Percentiles rank a stretch among this genome's conserved stretches.
Evolutionary conservation across 2,888 invertebrate genomes (phyloP).

Genomic region (Pocota personata): DNA sequence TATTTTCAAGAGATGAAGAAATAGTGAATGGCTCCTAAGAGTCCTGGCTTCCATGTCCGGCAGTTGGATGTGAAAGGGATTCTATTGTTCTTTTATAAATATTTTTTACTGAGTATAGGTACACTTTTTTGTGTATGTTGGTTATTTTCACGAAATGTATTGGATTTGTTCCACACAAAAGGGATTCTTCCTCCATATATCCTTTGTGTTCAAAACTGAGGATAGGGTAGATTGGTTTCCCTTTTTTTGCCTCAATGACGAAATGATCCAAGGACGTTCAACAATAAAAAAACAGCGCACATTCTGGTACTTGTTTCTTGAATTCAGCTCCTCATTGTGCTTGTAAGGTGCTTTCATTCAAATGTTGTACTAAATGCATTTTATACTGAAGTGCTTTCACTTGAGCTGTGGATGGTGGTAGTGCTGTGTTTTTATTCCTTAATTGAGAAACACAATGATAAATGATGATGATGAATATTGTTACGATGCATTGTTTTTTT

Average conservation of each 20-base stretch:
- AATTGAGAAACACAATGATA: constrained; percentile 28
- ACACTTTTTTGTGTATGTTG: neutral
- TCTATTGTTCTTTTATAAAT: constrained; percentile 41
- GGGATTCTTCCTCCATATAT: neutral
- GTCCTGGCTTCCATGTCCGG: constrained; percentile 14
- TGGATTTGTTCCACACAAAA: neutral
- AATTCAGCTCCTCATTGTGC: constrained; percentile 18
- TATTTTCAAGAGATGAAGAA: constrained; percentile 6
- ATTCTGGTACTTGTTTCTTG: neutral
- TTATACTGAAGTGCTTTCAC: constrained; percentile 32
- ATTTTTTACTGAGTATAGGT: constrained; percentile 39
- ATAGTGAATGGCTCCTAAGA: constrained; percentile 49
- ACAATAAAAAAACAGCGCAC: constrained; percentile 16
- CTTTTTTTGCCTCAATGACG: neutral
- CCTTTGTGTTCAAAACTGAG: neutral
- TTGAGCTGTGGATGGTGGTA: constrained; percentile 15
- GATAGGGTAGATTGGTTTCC: neutral
- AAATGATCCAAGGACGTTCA: constrained; percentile 40
- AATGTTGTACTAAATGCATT: constrained; percentile 57
- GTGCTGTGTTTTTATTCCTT: constrained; percentile 21
- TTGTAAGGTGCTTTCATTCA: constrained; percentile 17
- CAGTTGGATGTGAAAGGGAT: constrained; percentile 4
- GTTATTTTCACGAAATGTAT: neutral
- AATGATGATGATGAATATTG: constrained; percentile 17
- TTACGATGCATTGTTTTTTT: constrained; percentile 27